Evolutionary conservation across 2,888 invertebrate genomes (phyloP).

Genomic region (Nephrotoma guestfalica): DNA sequence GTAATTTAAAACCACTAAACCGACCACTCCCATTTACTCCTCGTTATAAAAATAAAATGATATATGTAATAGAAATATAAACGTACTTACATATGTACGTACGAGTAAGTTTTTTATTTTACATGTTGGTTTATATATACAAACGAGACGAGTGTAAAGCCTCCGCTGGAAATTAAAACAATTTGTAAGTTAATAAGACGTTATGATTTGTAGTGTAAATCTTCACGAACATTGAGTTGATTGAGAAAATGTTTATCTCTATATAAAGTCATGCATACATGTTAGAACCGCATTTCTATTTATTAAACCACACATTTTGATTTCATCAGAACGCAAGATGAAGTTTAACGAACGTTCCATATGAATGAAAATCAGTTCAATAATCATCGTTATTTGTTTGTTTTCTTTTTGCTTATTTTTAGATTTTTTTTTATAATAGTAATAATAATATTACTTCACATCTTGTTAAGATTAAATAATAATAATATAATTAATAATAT

Average conservation of each 20-base stretch:
- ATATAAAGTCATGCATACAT: not conserved
- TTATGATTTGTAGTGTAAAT: not conserved
- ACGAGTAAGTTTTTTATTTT: too few species aligned
- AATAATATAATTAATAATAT: not conserved
- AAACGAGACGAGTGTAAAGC: not conserved
- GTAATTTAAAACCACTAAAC: not conserved
- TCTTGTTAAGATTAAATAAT: not conserved
- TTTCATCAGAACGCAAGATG: not conserved
- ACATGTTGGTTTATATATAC: not conserved
- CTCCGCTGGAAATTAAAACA: not conserved
- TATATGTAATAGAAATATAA: not conserved
- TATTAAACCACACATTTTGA: not conserved
- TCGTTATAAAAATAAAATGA: not conserved
- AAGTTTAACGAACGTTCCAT: slow-evolving; percentile 3
- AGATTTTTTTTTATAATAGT: not conserved
- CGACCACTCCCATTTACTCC: not conserved
- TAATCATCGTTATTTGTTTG: not conserved
- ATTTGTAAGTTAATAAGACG: not conserved
- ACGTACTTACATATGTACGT: not conserved
- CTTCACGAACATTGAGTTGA: not conserved
- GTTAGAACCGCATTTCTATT: not conserved
- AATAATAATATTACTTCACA: not conserved
- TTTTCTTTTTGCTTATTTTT: not conserved
- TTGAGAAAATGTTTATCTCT: not conserved
- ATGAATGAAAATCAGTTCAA: not conserved